These are phyloP conservation scores for Alcis repandata DNA, from an alignment of 2,888 invertebrate genomes.

Conservation along the genomic window DNA sequence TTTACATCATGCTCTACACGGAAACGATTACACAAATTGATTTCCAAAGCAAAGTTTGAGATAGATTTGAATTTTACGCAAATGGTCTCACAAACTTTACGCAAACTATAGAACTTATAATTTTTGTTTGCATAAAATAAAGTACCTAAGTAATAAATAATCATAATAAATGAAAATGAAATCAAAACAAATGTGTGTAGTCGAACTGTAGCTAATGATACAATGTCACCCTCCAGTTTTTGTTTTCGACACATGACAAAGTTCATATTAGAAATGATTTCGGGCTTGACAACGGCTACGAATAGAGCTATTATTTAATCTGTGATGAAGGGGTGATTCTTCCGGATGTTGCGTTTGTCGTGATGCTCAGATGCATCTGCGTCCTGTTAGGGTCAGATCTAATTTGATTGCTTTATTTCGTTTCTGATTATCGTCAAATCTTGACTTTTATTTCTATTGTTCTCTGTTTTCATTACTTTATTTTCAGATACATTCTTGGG, in stretches of 20 bases:
- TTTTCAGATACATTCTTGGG: too few relatives aligned
- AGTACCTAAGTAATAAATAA: too few relatives aligned
- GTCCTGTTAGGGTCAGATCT: slow-evolving; percentile 44
- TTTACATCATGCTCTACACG: background rate
- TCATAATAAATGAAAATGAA: slow-evolving; percentile 1
- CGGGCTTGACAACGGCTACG: slow-evolving; percentile 47
- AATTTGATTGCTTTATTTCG: slow-evolving; percentile 25
- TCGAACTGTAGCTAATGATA: slow-evolving; percentile 5
- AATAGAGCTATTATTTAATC: slow-evolving; percentile 4
- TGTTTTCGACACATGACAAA: slow-evolving; percentile 74
- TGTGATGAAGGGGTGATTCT: slow-evolving; percentile 70
- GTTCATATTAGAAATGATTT: slow-evolving; percentile 73
- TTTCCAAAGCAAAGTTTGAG: background rate
- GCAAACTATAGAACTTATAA: too few relatives aligned
- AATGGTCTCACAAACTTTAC: too few relatives aligned
- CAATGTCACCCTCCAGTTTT: slow-evolving; percentile 30
- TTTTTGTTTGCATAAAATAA: too few relatives aligned
- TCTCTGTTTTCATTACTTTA: background rate
- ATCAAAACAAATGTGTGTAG: background rate
- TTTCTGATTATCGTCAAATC: slow-evolving; percentile 8
- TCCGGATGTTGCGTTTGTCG: slow-evolving; percentile 81
- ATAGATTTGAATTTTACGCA: too few relatives aligned
- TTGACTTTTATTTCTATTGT: background rate
- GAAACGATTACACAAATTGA: background rate
- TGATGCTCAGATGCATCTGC: slow-evolving; percentile 52